Conservation (phyloP, 2,113 vertebrate species). For the Pogonocichla stellata region DNA sequence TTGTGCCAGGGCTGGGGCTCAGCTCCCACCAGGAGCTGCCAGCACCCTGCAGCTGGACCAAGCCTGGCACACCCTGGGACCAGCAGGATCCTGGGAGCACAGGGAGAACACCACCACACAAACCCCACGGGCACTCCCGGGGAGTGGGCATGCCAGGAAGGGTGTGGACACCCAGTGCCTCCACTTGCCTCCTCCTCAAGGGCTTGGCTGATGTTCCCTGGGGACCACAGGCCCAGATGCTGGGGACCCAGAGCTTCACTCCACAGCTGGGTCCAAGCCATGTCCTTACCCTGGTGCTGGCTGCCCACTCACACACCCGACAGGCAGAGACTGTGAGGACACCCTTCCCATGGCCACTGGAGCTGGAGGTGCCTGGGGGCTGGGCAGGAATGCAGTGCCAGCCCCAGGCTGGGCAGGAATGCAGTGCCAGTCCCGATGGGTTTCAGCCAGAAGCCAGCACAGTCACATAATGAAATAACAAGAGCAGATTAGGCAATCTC, state of each 20-base stretch:
- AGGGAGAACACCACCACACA: fast-evolving
- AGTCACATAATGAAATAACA: conserved; percentile 31
- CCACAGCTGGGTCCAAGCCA: not conserved
- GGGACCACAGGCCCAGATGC: not conserved
- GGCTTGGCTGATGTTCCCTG: not conserved
- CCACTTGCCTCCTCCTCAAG: not conserved
- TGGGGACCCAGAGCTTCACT: not conserved
- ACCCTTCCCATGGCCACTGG: fast-evolving
- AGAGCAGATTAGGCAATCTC: conserved; percentile 46
- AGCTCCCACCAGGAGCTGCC: not conserved
- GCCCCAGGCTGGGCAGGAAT: not conserved
- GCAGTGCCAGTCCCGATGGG: not conserved
- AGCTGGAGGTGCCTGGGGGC: not conserved
- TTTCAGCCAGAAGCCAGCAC: conserved; percentile 5
- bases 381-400: not conserved
- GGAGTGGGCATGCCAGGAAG: not conserved
- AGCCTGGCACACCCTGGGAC: not conserved
- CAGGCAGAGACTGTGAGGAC: not conserved
- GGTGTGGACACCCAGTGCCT: not conserved
- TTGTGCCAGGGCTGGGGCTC: not conserved
- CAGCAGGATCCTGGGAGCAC: not conserved
- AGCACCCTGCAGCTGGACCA: fast-evolving
- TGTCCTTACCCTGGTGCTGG: fast-evolving
- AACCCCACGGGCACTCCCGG: not conserved
- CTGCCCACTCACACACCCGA: fast-evolving